A percentile compares a stretch with the other conserved stretches of the same genome.
These are phyloP conservation scores for Thalassaphorura encarpata DNA, from an alignment of 1,140 invertebrate genomes.

Conservation along the genomic window DNA sequence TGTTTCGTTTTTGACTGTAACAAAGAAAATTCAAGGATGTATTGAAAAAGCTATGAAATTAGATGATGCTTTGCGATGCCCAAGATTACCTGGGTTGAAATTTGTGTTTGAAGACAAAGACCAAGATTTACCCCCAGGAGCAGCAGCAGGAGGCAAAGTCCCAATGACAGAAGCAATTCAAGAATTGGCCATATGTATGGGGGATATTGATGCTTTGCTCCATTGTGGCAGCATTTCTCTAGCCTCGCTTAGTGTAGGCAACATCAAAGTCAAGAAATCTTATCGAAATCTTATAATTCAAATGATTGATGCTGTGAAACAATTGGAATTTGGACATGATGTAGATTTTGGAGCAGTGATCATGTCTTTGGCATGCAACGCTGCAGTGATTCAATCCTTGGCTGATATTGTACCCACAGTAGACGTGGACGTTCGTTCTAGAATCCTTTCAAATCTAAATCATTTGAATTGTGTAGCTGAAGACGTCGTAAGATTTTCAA, in stretches of 20 bases:
- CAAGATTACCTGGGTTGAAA: not conserved
- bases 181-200: not conserved
- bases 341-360: constrained; percentile 14
- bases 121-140: not conserved
- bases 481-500: not conserved
- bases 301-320: not conserved
- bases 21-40: not conserved
- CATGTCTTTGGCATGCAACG: constrained; percentile 8
- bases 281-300: not conserved
- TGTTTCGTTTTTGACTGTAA: not conserved
- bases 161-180: not conserved
- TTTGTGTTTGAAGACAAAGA: not conserved
- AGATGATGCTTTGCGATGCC: not conserved
- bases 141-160: not conserved
- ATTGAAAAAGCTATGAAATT: not conserved
- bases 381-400: not conserved
- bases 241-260: not conserved
- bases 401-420: not conserved
- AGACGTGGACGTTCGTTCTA: not conserved
- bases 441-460: not conserved
- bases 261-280: not conserved
- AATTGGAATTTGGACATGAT: constrained; percentile 2
- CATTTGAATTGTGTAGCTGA: not conserved
- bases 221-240: not conserved
- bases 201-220: not conserved